Evolutionary conservation across 2,888 invertebrate genomes (phyloP), one percentile per base, ranked within the genome.

Genomic region (Pyrocoelia pectoralis): DNA sequence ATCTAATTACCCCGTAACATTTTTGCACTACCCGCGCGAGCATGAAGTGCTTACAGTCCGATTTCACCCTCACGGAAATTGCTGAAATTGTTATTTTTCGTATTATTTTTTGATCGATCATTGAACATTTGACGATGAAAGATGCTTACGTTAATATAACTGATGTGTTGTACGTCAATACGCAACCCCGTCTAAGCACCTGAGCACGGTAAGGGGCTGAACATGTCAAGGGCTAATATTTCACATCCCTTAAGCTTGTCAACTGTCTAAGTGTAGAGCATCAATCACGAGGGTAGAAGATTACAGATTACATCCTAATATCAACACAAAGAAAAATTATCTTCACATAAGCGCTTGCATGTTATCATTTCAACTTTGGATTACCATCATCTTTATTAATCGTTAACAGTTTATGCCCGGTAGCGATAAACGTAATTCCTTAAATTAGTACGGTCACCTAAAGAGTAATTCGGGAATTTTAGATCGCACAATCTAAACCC

Each of bases 261-360:
- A 68, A 65, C 71, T 70, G 71, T 67, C 70, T 69, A 68, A 70
- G 68, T 62, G 65, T 58, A 66, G 67, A 72, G 71, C 73, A 76
- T 75, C 74, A 73, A 74, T 76, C 76, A 75, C 66, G 68, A 62
- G 73, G 69, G 68, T 62, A 12, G 52, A 46, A 66, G 73, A 73
- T 73, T 73, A 73, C 69, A 74, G 72, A 74, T 73, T 71, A 72
- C 70, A 66, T 58, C 71, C 63, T 59, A 65, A 68, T 61, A 66
- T 66, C 61, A 52, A 61, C 58, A 65, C 56, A 61, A 65, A 65
- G 61, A 63, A 62, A 56, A 38, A 43, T 15, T 43, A 13, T 13
- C 41, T 9, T 13, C n/a, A 13, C 41, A 43, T 15, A 15, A 43
- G 14, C 8, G 14, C 12, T 43, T 15, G 38, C 38, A 38, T 38